phyloP scores from a whole-genome alignment of 1,140 invertebrate species.

The Chymomyza costata region DNA sequence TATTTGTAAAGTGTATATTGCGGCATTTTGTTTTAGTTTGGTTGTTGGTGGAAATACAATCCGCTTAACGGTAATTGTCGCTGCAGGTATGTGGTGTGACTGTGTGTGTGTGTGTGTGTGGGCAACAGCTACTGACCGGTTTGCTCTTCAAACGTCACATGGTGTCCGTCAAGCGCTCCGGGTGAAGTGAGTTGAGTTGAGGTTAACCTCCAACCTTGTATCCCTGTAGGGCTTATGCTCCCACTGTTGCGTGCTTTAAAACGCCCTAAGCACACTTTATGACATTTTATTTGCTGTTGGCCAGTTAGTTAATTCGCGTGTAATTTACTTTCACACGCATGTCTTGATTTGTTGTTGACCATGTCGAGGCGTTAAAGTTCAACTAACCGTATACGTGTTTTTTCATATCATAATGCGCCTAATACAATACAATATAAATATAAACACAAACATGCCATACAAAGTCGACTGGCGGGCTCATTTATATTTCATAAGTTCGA shows the following conservation, averaged over 20 bases:
- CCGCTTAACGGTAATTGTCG: slow-evolving; percentile 61
- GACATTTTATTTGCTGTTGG: slow-evolving; percentile 15
- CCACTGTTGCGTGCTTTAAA: slow-evolving; percentile 34
- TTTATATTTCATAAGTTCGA: slow-evolving; percentile 61
- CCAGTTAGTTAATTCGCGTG: slow-evolving; percentile 63
- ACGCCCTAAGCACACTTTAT: slow-evolving; percentile 31
- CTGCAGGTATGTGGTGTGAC: slow-evolving; percentile 25
- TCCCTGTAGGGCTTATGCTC: no score
- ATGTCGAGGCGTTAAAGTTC: slow-evolving; percentile 21
- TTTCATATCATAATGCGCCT: no score
- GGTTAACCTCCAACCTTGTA: no score
- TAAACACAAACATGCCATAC: slow-evolving; percentile 11
- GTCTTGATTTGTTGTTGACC: no score
- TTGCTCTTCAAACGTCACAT: slow-evolving; percentile 19
- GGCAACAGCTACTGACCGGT: slow-evolving; percentile 8
- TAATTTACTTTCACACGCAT: slow-evolving; percentile 21
- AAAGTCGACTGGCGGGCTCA: no score
- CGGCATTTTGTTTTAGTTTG: no score
- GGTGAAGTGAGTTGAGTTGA: no score
- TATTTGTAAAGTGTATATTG: no score
- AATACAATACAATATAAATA: no score
- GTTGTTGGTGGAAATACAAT: no score
- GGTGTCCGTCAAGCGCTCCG: neutral
- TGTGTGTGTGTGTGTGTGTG: slow-evolving; percentile 5
- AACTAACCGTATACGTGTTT: neutral